Evolutionary conservation across 1,140 invertebrate genomes (phyloP).

Genomic region (Araneus ventricosus): DNA sequence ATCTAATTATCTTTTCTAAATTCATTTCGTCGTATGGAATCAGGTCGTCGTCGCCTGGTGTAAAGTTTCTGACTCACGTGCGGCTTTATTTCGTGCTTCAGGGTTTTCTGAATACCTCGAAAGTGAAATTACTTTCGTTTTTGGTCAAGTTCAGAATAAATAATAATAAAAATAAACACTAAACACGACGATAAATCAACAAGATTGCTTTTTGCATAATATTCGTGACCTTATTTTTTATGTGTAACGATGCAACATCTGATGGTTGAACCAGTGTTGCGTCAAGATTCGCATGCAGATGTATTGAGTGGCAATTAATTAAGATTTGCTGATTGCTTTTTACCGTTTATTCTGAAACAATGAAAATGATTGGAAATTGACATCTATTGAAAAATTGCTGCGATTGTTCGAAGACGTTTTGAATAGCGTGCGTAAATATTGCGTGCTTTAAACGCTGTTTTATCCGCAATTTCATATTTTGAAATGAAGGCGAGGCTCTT

Average conservation of each 20-base stretch:
- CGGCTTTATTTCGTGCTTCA: background rate
- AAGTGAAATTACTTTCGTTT: background rate
- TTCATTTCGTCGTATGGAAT: background rate
- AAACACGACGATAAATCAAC: background rate
- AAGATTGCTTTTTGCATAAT: background rate
- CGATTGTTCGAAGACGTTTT: background rate
- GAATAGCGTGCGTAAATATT: background rate
- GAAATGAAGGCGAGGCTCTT: background rate
- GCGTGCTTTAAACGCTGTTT: background rate
- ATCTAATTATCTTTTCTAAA: background rate
- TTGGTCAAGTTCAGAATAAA: constrained; percentile 1
- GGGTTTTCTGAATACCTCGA: background rate
- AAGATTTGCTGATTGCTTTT: background rate
- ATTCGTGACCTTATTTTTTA: background rate
- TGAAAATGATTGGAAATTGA: background rate
- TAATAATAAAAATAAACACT: background rate
- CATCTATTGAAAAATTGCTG: background rate
- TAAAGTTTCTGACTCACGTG: background rate
- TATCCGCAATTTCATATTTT: background rate
- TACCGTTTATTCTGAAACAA: background rate
- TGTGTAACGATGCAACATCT: background rate
- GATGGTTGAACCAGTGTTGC: background rate
- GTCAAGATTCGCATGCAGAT: background rate
- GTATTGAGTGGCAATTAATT: background rate
- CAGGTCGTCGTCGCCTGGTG: background rate